Evolutionary conservation across 1,140 invertebrate genomes (phyloP).

Genomic region (Temnothorax longispinosus): DNA sequence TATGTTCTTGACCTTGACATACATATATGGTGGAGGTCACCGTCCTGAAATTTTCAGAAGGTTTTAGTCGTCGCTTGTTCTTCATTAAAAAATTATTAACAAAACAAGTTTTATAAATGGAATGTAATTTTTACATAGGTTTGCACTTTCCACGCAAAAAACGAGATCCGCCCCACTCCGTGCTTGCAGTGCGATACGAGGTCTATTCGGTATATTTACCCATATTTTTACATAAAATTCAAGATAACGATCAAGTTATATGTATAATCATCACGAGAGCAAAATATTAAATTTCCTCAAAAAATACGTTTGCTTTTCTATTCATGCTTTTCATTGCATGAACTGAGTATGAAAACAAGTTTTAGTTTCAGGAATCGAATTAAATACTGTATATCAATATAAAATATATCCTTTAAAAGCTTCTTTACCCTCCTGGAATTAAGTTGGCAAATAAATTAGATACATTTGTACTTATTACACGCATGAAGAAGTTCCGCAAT

Average conservation of each 20-base stretch:
- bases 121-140: no score
- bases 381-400: background rate
- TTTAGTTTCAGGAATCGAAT: background rate
- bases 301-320: background rate
- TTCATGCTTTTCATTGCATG: background rate
- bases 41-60: no score
- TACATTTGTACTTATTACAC: background rate
- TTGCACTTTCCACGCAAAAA: no score
- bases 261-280: background rate
- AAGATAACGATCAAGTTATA: background rate
- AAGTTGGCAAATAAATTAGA: background rate
- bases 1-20: no score
- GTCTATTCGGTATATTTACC: no score
- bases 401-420: background rate
- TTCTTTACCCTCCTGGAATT: background rate
- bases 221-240: background rate
- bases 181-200: no score
- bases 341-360: background rate
- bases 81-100: no score
- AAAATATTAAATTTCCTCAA: background rate
- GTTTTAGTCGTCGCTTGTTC: no score
- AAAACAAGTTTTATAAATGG: no score
- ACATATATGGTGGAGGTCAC: no score
- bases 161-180: no score
- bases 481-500: background rate